phyloP scores from a whole-genome alignment of 2,797 vertebrate species.

The Cygnus olor region DNA sequence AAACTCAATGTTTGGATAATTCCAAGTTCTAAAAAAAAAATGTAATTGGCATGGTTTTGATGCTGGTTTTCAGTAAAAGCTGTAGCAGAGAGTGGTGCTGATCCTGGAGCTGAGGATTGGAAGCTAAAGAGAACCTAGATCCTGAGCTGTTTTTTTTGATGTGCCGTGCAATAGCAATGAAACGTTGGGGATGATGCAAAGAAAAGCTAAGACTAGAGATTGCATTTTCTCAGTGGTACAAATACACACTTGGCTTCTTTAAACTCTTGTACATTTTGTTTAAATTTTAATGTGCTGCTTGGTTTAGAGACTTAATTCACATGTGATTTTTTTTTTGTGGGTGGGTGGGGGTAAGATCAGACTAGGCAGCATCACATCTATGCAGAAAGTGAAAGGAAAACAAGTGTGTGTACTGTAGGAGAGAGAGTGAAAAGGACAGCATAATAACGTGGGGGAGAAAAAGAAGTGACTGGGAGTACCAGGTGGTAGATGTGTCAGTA shows the following conservation, averaged over 20 bases:
- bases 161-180: background rate
- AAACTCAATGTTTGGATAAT: background rate
- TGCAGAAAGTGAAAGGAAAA: background rate
- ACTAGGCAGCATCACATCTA: background rate
- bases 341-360: background rate
- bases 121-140: background rate
- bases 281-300: background rate
- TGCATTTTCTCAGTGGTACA: background rate
- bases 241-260: background rate
- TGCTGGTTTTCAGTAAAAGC: background rate
- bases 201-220: no score
- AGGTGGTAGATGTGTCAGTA: background rate
- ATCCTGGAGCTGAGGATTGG: background rate
- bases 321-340: background rate
- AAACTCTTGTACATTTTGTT: background rate
- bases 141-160: background rate
- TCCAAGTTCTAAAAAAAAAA: background rate
- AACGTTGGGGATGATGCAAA: background rate
- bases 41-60: background rate
- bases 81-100: background rate
- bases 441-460: background rate
- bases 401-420: fast-evolving
- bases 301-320: background rate
- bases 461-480: background rate
- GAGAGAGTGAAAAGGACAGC: background rate